Base-by-base conservation (phyloP, 2,797 vertebrate species). In the Alauda arvensis region DNA sequence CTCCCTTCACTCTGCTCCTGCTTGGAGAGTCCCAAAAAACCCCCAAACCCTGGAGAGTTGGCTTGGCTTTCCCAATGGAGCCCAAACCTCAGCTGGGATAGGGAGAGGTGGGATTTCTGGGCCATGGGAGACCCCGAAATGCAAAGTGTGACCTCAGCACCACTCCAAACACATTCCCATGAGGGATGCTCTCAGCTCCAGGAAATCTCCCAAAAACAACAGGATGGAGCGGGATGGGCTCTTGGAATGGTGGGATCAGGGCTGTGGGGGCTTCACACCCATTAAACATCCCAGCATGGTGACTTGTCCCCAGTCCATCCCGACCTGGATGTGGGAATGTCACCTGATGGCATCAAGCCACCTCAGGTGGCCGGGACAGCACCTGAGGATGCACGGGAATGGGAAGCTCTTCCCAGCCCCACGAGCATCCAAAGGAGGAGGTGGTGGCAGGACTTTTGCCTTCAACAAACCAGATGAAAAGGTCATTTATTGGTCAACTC, bases 61-160 rank as follows among this genome's bases (percentile, higher is more conserved):
- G 11, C 14, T 33, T 26, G 16, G 21, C 16, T 23, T 37, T 82
- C 37, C 66, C 14, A 39, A 6, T 10, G 37, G 48, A 61, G 20
- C 39, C 4, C 29, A 68, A 76, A 61, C 6, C 20, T 34, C 21
- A 0, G 0, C 2, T 34, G 57, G 56, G 29, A 74, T 4, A 12
- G 43, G 62, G 45, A 77, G 23, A 77, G 21, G 16, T 24, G 26
- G 37, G 31, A 5, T 4, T 69, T 18, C 7, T 1, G 4, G 24
- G 42, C 34, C 29, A 17, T 1, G 8, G 45, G 62, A 75, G 43
- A 74, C 10, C 46, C n/a, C 0, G 0, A 46, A 3, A 18, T 6
- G 18, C 33, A 19, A n/a, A 39, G 11, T 5, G 21, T 14, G 70
- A 77, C 23, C 46, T 89, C 60, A 78, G 5, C 3, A 5, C 61